Percentiles rank a stretch among this genome's conserved stretches.
Evolutionary conservation across 2,888 invertebrate genomes (phyloP).

Genomic region (Emmelina monodactyla): DNA sequence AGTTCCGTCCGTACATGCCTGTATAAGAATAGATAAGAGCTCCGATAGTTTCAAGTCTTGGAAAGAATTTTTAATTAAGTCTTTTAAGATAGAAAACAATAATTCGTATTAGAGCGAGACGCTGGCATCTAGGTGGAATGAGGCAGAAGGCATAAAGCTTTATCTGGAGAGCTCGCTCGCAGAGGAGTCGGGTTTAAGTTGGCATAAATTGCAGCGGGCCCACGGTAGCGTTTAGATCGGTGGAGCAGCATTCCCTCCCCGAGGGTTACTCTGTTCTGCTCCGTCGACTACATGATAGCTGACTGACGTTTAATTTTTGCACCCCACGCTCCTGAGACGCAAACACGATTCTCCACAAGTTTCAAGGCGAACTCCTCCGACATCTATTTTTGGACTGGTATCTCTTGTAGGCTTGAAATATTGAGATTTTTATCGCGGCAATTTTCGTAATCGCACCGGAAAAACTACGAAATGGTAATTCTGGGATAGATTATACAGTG

Average conservation of each 20-base stretch:
- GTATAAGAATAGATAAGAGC: no score
- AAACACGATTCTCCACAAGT: no score
- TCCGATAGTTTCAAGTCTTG: not conserved
- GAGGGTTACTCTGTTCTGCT: slow-evolving; percentile 33
- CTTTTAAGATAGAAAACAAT: slow-evolving; percentile 25
- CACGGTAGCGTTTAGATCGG: slow-evolving; percentile 30
- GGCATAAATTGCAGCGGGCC: slow-evolving; percentile 37
- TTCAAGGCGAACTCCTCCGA: no score
- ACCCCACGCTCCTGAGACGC: no score
- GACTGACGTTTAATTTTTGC: slow-evolving; percentile 54
- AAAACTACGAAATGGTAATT: no score
- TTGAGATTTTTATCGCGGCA: no score
- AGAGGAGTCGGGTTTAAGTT: slow-evolving; percentile 27
- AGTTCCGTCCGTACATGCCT: no score
- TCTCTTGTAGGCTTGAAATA: no score
- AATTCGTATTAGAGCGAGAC: slow-evolving; percentile 23
- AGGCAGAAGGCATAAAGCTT: slow-evolving; percentile 26
- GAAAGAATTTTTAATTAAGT: slow-evolving; percentile 26
- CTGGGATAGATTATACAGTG: no score
- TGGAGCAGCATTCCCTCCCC: slow-evolving; percentile 33
- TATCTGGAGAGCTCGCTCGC: slow-evolving; percentile 16
- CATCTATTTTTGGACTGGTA: no score
- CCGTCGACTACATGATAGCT: slow-evolving; percentile 40
- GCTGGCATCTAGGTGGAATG: slow-evolving; percentile 21
- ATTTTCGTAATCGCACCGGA: no score